Conservation (phyloP, 2,888 invertebrate species). For the Matsumyia berberina region DNA sequence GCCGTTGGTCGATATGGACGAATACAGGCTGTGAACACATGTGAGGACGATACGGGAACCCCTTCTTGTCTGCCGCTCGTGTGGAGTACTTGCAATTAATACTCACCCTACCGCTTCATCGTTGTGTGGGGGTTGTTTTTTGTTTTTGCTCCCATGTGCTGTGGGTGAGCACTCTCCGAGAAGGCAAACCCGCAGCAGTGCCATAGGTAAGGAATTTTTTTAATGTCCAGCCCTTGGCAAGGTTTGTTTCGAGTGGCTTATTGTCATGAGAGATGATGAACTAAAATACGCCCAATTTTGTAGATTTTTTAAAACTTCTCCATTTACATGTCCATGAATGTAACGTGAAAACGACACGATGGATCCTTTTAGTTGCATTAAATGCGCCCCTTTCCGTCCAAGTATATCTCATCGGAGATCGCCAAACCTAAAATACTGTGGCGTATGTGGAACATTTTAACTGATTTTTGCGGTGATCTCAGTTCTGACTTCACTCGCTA, state of each 20-base stretch:
- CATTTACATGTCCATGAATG: conserved; percentile 6
- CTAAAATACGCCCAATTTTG: conserved; percentile 51
- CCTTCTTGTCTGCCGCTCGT: conserved; percentile 44
- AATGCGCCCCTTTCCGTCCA: too few relatives aligned
- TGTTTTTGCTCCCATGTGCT: conserved; percentile 34
- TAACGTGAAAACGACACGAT: too few relatives aligned
- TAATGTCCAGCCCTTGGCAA: conserved; percentile 51
- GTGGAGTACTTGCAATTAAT: conserved; percentile 72
- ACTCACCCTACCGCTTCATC: conserved; percentile 53
- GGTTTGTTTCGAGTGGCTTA: conserved; percentile 47
- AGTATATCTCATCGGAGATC: too few relatives aligned
- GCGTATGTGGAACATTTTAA: too few relatives aligned
- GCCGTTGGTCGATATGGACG: conserved; percentile 40
- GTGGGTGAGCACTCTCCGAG: conserved; percentile 41
- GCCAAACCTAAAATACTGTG: too few relatives aligned
- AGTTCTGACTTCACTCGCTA: too few relatives aligned
- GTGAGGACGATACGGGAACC: conserved; percentile 9
- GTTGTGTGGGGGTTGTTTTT: background rate
- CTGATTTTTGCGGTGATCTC: too few relatives aligned
- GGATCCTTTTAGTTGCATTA: too few relatives aligned
- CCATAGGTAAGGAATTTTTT: conserved; percentile 51
- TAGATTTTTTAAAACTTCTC: conserved; percentile 24
- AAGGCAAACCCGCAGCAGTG: conserved; percentile 49
- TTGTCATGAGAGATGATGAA: conserved; percentile 58
- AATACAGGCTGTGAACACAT: conserved; percentile 28